Evolutionary conservation across 2,113 vertebrate species (phyloP).

Genomic region (Nicator chloris): DNA sequence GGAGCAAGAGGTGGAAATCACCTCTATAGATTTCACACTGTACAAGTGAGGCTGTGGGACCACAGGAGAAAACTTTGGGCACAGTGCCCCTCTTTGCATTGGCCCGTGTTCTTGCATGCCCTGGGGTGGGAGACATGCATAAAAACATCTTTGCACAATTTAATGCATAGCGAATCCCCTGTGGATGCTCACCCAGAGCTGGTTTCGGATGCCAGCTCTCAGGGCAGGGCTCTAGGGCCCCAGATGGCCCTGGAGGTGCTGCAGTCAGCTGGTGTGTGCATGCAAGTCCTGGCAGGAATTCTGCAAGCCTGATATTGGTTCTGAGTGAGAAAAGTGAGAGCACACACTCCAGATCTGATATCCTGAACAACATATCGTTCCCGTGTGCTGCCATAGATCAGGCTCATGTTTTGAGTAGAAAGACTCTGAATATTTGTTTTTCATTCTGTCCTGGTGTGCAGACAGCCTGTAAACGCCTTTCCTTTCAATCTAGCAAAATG

Average conservation of each 20-base stretch:
- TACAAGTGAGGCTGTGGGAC: background rate
- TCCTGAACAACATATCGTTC: background rate
- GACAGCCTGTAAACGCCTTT: background rate
- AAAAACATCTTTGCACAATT: background rate
- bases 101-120: background rate
- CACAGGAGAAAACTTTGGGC: background rate
- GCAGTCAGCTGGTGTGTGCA: background rate
- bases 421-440: background rate
- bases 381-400: background rate
- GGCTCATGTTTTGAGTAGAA: background rate
- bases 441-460: background rate
- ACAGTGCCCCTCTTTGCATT: background rate
- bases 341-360: background rate
- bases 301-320: background rate
- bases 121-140: background rate
- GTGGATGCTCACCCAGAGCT: background rate
- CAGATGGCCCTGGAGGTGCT: background rate
- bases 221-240: background rate
- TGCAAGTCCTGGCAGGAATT: background rate
- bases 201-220: background rate
- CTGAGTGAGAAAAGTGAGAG: constrained; percentile 38
- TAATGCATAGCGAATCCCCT: background rate
- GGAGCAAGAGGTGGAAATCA: background rate
- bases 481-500: background rate
- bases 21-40: background rate